Base-by-base conservation (phyloP, 2,888 invertebrate genomes). In the Euplexia lucipara region DNA sequence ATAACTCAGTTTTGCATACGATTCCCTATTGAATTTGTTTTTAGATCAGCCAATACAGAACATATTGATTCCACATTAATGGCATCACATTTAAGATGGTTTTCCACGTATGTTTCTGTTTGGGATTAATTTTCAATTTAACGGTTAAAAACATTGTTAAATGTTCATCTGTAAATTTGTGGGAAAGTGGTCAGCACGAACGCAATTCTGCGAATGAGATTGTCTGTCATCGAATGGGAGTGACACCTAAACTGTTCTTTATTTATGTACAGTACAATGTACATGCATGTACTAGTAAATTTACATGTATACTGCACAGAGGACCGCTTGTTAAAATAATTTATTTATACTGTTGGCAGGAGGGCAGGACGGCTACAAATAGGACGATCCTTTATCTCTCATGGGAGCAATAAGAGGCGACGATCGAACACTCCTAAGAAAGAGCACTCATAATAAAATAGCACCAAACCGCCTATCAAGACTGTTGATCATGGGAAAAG, bases 301-400 rank as follows among this genome's bases (percentile, higher is more conserved):
- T 10, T 68, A 47, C 26, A 37, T 53, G 26, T 42, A 44, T 26
- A 42, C 51, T n/a, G n/a, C n/a, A n/a, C 52, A 61, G 71, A 34
- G 48, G 37, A 8, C 14, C 34, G 47, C 64, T 53, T 52, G 51
- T 57, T 67, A 51, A 51, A 56, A 60, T 73, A 35, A 67, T 51
- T 56, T 73, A 71, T 66, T 54, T 67, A 66, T 37, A 52, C 37
- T 53, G 37, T 20, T 48, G 58, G 20, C 32, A 34, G 41, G 41
- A 56, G 56, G 44, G 51, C 49, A 41, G 26, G 26, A 67, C 14
- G 42, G 39, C 53, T 42, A 47, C 60, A 73, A 67, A 73, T 73
- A 52, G 54, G 42, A 65, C 22, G 48, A 71, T 73, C 54, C 54
- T 73, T 60, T 72, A 45, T 35, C 5, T 73, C 70, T 49, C 60